phyloP scores from a whole-genome alignment of 2,113 vertebrate species.

The Grantiella picta region DNA sequence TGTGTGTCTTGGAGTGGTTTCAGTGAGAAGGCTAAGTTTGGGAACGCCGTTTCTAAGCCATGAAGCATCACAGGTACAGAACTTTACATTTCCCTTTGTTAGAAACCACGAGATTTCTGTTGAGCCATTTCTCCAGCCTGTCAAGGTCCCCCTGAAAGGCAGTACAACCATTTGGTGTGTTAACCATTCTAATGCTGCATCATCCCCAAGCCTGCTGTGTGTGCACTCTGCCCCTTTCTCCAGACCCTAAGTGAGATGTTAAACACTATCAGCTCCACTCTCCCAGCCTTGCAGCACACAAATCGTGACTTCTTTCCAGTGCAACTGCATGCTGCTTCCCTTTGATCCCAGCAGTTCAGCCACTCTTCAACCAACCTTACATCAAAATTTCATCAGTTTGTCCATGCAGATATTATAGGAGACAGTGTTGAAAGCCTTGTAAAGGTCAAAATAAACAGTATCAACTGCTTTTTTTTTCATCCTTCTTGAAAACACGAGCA shows the following conservation, averaged over 20 bases:
- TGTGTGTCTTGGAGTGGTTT: fast-evolving
- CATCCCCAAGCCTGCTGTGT: not conserved
- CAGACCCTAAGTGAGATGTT: not conserved
- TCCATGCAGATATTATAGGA: not conserved
- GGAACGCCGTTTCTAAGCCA: not conserved
- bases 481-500: not conserved
- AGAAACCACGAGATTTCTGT: not conserved
- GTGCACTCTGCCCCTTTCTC: not conserved
- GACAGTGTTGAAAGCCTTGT: not conserved
- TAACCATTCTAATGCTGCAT: not conserved
- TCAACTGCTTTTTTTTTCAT: not conserved
- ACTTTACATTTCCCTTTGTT: not conserved
- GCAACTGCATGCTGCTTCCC: not conserved
- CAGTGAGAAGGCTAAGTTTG: not conserved
- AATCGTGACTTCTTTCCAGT: not conserved
- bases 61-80: not conserved
- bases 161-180: not conserved
- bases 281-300: not conserved
- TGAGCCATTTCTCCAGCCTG: not conserved
- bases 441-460: not conserved
- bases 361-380: not conserved
- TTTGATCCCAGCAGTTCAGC: not conserved
- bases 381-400: not conserved
- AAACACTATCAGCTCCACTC: not conserved
- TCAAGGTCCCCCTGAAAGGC: not conserved